Conservation (phyloP, 2,113 vertebrate species). For the Trogon surrucura region DNA sequence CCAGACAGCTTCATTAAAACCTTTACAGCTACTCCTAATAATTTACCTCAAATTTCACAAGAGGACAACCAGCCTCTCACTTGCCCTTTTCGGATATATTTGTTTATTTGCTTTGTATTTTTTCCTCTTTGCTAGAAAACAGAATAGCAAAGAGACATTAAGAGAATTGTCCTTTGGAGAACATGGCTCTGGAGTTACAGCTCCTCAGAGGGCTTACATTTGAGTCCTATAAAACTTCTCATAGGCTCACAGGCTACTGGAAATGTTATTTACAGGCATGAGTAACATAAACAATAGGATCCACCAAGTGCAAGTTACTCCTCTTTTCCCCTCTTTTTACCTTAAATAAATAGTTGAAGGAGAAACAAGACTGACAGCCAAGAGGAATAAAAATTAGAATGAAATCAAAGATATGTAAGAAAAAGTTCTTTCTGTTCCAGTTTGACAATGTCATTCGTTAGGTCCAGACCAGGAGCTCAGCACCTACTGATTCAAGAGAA, state of each 20-base stretch:
- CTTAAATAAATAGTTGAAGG: not conserved
- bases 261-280: not conserved
- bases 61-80: not conserved
- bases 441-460: not conserved
- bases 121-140: not conserved
- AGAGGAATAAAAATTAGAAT: not conserved
- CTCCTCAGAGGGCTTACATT: not conserved
- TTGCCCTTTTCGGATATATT: not conserved
- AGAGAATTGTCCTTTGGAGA: constrained; percentile 26
- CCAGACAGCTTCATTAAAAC: not conserved
- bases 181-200: constrained; percentile 19
- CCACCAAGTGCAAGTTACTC: not conserved
- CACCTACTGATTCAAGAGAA: not conserved
- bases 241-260: not conserved
- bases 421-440: not conserved
- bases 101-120: not conserved
- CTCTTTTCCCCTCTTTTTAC: not conserved
- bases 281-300: not conserved
- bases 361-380: not conserved
- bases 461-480: not conserved
- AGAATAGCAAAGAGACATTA: not conserved
- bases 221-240: constrained; percentile 17
- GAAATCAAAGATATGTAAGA: not conserved
- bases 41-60: not conserved
- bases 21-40: constrained; percentile 19